Conservation (phyloP, 1,140 invertebrate genomes). For the Armadillidium nasatum region DNA sequence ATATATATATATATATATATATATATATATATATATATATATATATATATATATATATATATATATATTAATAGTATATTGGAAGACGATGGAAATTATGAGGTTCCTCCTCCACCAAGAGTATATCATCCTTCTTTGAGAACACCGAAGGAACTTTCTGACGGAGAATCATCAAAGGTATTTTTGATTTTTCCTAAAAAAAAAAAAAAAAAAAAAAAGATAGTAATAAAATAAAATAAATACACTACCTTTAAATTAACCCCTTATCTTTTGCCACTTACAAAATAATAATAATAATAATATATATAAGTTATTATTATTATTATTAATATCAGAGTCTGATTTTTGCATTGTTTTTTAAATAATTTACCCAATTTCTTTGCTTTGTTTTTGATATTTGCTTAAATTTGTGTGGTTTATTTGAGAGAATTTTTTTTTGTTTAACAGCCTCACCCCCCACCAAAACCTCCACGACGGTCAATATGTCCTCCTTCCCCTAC, state of each 20-base stretch:
- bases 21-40: slow-evolving; percentile 8
- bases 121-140: slow-evolving; percentile 13
- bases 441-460: slow-evolving; percentile 71
- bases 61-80: slow-evolving; percentile 20
- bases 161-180: background rate
- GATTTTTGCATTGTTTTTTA: too few relatives aligned
- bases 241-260: too few relatives aligned
- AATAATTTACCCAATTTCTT: too few relatives aligned
- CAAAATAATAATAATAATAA: too few relatives aligned
- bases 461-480: slow-evolving; percentile 79
- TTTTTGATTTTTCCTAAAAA: background rate
- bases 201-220: too few relatives aligned
- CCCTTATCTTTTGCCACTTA: too few relatives aligned
- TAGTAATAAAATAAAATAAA: too few relatives aligned
- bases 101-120: slow-evolving; percentile 35
- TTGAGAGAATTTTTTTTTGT: background rate
- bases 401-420: background rate
- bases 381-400: background rate
- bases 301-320: too few relatives aligned
- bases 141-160: background rate
- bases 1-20: background rate
- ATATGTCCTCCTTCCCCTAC: slow-evolving; percentile 73
- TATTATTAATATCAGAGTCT: too few relatives aligned
- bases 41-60: background rate
- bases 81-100: slow-evolving; percentile 35